Evolutionary conservation across 2,797 vertebrate genomes (phyloP), one percentile per base, ranked within the genome.

Genomic region (Tauraco hartlaubi): DNA sequence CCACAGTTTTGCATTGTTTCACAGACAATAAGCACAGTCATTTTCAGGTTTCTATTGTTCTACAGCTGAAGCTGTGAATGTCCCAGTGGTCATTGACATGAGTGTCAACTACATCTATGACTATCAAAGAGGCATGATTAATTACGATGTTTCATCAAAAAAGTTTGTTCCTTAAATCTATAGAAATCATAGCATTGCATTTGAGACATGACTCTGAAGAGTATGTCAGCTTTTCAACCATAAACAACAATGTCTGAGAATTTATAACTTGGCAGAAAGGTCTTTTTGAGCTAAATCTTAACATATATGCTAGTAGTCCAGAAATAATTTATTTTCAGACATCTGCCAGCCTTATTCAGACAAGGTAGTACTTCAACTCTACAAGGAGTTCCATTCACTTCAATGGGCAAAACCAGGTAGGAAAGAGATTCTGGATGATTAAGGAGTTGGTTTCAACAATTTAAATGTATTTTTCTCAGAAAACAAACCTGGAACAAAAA

Each of bases 1-100:
- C 98, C 98, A 82, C 98, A 98, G 98, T 59, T 96, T 94, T 69
- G 83, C 90, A 95, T 98, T 97, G 94, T 97, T 97, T 97, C 85
- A 88, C 88, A 95, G 95, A 97, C 91, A 96, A 94, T 91, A 97
- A 95, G 89, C 79, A 85, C 71, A 82, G 92, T 94, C 66, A 71
- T 95, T 95, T 97, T 96, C 94, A 93, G 95, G 71, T 96, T 96
- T 92, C 84, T 92, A 94, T 96, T 97, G 88, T 96, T 94, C 92
- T 92, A 48, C 75, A 85, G 73, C 68, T 94, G 94, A 97, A 96
- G 78, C 35, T 43, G 29, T 79, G 89, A 97, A 80, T 71, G 90
- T 91, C 93, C 91, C 75, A 39, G 74, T 71, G 83, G 80, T 74
- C 81, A 63, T 22, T 90, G 90, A 59, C 74, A 49, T 63, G 67